A percentile compares a stretch with the other conserved stretches of the same genome.
These are phyloP conservation scores for Embidobia sp. DNA, from an alignment of 2,888 invertebrate species.

Conservation along the genomic window DNA sequence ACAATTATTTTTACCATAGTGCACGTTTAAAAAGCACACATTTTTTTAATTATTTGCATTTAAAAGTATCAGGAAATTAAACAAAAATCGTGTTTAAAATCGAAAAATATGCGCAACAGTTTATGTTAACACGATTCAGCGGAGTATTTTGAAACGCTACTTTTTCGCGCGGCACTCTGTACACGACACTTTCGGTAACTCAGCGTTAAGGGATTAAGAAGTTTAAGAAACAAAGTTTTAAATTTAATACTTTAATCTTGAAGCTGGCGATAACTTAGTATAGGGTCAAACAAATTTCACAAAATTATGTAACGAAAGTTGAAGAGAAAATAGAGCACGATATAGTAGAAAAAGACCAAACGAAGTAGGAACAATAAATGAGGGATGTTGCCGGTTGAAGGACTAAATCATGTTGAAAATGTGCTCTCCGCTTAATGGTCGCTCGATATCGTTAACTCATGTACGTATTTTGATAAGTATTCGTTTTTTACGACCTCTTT, in stretches of 20 bases:
- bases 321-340: conserved; percentile 1
- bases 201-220: conserved; percentile 39
- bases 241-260: conserved; percentile 52
- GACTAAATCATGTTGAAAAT: conserved; percentile 31
- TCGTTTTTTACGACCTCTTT: not conserved
- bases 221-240: conserved; percentile 52
- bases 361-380: conserved; percentile 7
- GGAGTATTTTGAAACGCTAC: conserved; percentile 5
- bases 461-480: conserved; percentile 31
- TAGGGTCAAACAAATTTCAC: conserved; percentile 27
- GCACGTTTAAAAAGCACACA: too few species aligned
- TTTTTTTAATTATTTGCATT: too few species aligned
- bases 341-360: conserved; percentile 1
- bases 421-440: conserved; percentile 13
- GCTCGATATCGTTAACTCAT: conserved; percentile 31
- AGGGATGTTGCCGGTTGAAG: conserved; percentile 15
- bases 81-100: conserved; percentile 4
- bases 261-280: conserved; percentile 31
- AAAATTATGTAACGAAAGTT: conserved; percentile 27
- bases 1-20: too few species aligned
- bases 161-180: not conserved
- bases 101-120: conserved; percentile 30
- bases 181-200: conserved; percentile 39
- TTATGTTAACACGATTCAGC: conserved; percentile 10
- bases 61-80: too few species aligned